Base-by-base conservation (phyloP, 2,888 invertebrate genomes). In the Sminthurinus aureus region DNA sequence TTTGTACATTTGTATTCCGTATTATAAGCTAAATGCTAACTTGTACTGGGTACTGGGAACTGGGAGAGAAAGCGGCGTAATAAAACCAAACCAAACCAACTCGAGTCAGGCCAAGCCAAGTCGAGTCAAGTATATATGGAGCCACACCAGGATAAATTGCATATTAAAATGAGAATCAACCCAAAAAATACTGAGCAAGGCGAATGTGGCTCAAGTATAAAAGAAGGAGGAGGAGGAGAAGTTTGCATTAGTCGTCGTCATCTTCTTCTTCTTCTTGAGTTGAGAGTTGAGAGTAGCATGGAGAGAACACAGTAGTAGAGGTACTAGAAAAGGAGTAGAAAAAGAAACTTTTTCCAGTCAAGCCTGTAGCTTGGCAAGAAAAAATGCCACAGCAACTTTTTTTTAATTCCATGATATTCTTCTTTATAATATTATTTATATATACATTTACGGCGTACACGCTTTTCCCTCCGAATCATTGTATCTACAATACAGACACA, bases 91-190 rank as follows among this genome's bases (percentile, higher is more conserved):
- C 38, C 38, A 38, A 38, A 38, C 38, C 38, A 38, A 38, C 3
- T 38, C 38, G 6, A 4, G 38, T 6, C 38, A 38, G 6, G 38
- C 6, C 38, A 38, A 4, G 38, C 38, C 38, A 38, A 38, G 38
- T 38, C 1, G 6, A 81, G 81, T 74, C 74, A 81, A 73, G 52
- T 50, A 58, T 79, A 26, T 50, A 58, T 58, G 24, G 58, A 74
- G 81, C 81, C 66, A 50, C 82, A 75, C 51, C 76, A 76, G 82
- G 76, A 82, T 82, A 82, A 82, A 82, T 77, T 82, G 67, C 82
- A 82, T 82, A 76, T 77, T 82, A 82, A 82, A 82, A 77, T 82
- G 82, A 77, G 82, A 82, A 71, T n/a, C n/a, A 82, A 71, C 51
- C n/a, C 51, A 73, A 26, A 38, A 38, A 38, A 80, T 52, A 52